Evolutionary conservation across 2,113 vertebrate genomes (phyloP), one percentile per base, ranked within the genome.

Genomic region (Sorex araneus): DNA sequence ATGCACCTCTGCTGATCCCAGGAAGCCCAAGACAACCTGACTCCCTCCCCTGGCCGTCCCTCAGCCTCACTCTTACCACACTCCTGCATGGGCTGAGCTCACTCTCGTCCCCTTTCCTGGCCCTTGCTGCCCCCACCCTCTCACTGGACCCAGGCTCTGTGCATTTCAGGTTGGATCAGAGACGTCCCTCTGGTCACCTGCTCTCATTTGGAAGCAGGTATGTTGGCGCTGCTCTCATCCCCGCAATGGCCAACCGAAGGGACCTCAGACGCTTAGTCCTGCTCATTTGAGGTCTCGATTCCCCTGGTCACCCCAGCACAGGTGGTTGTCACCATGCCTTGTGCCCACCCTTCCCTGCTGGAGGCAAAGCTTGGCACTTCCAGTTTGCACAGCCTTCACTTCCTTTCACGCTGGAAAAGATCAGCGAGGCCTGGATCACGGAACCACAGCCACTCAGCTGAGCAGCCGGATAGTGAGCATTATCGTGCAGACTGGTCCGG

Each of bases 381-480:
- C 8, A 54, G 45, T 3, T 18, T 23, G 23, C 2, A 19, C 12
- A 8, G 30, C 23, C 0, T 2, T 67, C 45, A 32, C n/a, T 16
- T 36, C 1, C 5, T 28, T 16, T 43, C 16, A 1, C 8, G 10
- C 27, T 70, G 50, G 40, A 50, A 50, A 50, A 10, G n/a, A 77
- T 27, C 23, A 1, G 3, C 76, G 0, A 43, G 63, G 30, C 23
- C 1, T 21, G n/a, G 36, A 36, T 2, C 11, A 1, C 21, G 2
- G 23, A 12, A 3, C 34, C 67, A 18, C 28, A 3, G 3, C 25
- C 25, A 63, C 8, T 32, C 25, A 9, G 23, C 6, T 91, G 70
- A 54, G 7, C 8, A 40, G 12, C 28, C 2, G 4, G 7, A 81
- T 34, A 3, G 3, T 3, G 6, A 9, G 43, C n/a, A 13, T 18